Base-by-base conservation (phyloP, 2,113 vertebrate species). In the Sander vitreus region DNA sequence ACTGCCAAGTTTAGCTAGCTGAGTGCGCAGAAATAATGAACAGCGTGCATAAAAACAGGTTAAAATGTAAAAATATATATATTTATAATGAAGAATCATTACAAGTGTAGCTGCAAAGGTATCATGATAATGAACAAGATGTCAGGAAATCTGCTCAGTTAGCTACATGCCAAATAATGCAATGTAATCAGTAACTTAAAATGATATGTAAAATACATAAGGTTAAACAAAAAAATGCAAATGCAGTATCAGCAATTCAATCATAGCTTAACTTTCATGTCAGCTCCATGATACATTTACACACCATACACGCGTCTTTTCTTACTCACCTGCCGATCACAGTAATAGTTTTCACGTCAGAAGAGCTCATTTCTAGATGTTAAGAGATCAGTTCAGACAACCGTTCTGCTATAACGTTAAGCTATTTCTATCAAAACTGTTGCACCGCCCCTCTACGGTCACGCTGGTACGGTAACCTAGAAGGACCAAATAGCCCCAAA, bases 271-370 rank as follows among this genome's bases (percentile, higher is more conserved):
- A 57, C 30, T 65, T 50, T 8, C 14, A 53, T 47, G 19, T 19
- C 15, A 62, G 27, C 2, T 45, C 1, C 7, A 19, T 5, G 3
- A 57, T 5, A 50, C 25, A 45, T 7, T 33, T 5, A n/a, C n/a
- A 51, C n/a, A 14, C 0, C 3, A 2, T 13, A 7, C 2, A 57
- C 7, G 12, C 2, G 11, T 33, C 1, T 21, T 53, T 30, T 51
- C 6, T 65, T 30, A 21, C 94, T 94, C 83, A 96, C 95, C 95
- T 95, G 88, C 95, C 95, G 66, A 96, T 80, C 13, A 96, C 87
- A 45, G 94, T 78, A 62, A 96, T 93, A 0, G 39, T 83, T 53
- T 91, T 93, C 73, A 65, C 87, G 54, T 92, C 84, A 54, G 85
- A 70, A 1, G 72, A 66, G 77, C 81, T 92, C 91, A 93, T 92